Base-by-base conservation (phyloP, 2,888 invertebrate species). In the Microplitis manilae region DNA sequence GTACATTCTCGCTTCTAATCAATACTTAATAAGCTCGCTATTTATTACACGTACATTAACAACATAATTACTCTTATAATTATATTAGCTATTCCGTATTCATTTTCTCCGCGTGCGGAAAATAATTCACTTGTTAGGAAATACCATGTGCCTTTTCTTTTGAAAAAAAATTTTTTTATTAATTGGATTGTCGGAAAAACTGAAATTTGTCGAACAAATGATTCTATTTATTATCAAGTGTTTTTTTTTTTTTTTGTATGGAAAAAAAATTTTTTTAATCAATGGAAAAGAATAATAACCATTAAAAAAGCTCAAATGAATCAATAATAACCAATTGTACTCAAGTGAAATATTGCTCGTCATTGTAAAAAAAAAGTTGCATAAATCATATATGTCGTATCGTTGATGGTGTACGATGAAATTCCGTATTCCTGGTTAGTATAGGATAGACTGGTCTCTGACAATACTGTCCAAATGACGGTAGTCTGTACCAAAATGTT, bases 381-480 rank as follows among this genome's bases (percentile, higher is more conserved):
- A 82, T 80, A 81, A 82, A 82, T 82, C 74, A 78, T 73, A 77
- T 76, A 80, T 78, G 77, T 78, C 76, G 75, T 79, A 78, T 78
- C 76, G 76, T 68, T 72, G 77, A 74, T 70, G 71, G 78, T 79
- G 81, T 79, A 80, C 79, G 79, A 73, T 75, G 82, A 80, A 85
- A 88, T 88, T 87, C 86, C 85, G 87, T 87, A 88, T 88, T 88
- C 87, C 85, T 84, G 83, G 83, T 81, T 82, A 84, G 81, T 82
- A 50, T 50, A 84, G 84, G 83, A 84, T 86, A 85, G 85, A 84
- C 85, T 82, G 84, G 83, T 84, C 84, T 73, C 77, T 86, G 86
- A 88, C 88, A 88, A 89, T 89, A 87, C 86, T 81, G 83, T 71
- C 85, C 86, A 87, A 88, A 87, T 89, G 88, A 87, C 85, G 85